phyloP scores from a whole-genome alignment of 2,888 invertebrate species.

The Xestia c-nigrum region DNA sequence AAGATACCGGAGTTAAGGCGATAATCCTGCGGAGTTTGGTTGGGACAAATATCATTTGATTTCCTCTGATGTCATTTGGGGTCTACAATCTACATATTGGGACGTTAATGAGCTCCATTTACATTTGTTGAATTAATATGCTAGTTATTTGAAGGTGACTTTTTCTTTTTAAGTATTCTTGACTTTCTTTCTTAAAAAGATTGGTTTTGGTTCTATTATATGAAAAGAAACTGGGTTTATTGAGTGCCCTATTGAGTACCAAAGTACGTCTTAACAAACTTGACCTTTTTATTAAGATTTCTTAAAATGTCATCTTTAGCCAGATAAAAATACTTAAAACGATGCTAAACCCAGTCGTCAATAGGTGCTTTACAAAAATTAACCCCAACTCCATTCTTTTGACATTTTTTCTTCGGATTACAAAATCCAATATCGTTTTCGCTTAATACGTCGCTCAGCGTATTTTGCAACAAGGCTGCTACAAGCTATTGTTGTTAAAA shows the following conservation, averaged over 20 bases:
- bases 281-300: neutral
- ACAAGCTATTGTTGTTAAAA: constrained; percentile 61
- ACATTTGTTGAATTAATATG: constrained; percentile 11
- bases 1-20: constrained; percentile 39
- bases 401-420: constrained; percentile 16
- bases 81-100: constrained; percentile 30
- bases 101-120: constrained; percentile 27
- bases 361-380: constrained; percentile 4
- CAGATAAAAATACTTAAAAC: neutral
- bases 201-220: neutral
- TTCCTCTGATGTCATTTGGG: constrained; percentile 42
- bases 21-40: constrained; percentile 44
- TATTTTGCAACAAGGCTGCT: constrained; percentile 55
- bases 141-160: constrained; percentile 10
- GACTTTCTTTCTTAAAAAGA: neutral
- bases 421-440: constrained; percentile 51
- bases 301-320: neutral
- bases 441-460: constrained; percentile 49
- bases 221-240: neutral
- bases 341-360: neutral
- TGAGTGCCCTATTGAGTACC: neutral
- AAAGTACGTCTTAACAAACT: neutral
- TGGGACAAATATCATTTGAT: constrained; percentile 47
- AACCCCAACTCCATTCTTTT: neutral
- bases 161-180: neutral